These are phyloP conservation scores for Drosophila punjabiensis DNA, from an alignment of 1,140 invertebrate species.

Conservation along the genomic window DNA sequence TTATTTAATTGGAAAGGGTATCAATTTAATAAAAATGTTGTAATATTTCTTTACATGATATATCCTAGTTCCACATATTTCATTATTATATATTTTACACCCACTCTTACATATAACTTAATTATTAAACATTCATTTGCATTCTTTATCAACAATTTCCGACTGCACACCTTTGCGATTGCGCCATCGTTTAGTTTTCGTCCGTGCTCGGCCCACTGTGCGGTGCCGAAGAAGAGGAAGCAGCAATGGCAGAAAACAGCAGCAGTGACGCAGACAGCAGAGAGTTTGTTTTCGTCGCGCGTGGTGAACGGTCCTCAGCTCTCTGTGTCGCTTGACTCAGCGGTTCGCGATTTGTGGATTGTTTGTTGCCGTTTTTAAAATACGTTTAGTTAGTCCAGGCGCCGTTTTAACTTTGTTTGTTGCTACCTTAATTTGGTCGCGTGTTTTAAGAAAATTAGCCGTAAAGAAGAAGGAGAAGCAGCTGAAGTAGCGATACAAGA, in stretches of 20 bases:
- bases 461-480: slow-evolving; percentile 1
- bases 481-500: slow-evolving; percentile 3
- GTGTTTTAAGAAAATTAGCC: slow-evolving; percentile 9
- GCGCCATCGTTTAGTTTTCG: neutral
- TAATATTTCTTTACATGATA: neutral
- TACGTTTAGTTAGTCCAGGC: slow-evolving; percentile 19
- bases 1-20: neutral
- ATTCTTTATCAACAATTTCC: neutral
- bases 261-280: slow-evolving; percentile 14
- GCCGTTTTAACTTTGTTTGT: slow-evolving; percentile 17
- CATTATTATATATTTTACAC: neutral
- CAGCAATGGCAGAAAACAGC: slow-evolving; percentile 11
- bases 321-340: slow-evolving; percentile 25
- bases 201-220: slow-evolving; percentile 17
- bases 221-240: slow-evolving; percentile 2
- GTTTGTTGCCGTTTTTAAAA: slow-evolving; percentile 27
- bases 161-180: neutral
- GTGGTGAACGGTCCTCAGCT: slow-evolving; percentile 44
- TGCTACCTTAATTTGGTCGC: slow-evolving; percentile 9
- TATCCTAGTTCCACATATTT: neutral
- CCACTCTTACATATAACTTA: neutral
- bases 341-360: slow-evolving; percentile 8
- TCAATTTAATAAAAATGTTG: neutral
- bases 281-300: slow-evolving; percentile 70
- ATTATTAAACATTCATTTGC: neutral